A percentile compares a stretch with the other conserved stretches of the same genome.
Conservation (phyloP, 64 coral and sea anemone species). For the Montipora sp. region DNA sequence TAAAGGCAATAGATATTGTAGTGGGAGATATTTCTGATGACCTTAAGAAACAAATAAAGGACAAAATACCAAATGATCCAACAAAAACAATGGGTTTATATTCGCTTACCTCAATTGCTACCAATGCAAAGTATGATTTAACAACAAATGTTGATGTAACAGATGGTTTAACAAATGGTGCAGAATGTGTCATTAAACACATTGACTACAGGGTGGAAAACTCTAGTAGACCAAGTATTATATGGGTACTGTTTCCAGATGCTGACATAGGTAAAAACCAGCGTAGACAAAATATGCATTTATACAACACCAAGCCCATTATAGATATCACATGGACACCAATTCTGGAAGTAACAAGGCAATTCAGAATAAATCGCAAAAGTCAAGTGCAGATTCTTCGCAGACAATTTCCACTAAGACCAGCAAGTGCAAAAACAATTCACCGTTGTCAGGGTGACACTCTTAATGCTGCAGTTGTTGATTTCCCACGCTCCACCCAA, state of each 20-base stretch:
- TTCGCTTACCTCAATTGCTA: neutral
- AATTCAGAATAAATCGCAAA: conserved; percentile 19
- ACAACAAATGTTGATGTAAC: conserved; percentile 39
- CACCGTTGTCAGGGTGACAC: conserved; percentile 57
- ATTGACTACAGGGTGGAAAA: conserved; percentile 22
- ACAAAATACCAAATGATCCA: conserved; percentile 44
- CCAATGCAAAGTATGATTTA: conserved; percentile 9
- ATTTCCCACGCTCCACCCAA: conserved; percentile 19
- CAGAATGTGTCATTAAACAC: conserved; percentile 38
- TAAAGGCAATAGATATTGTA: conserved; percentile 52
- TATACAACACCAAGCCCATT: conserved; percentile 11
- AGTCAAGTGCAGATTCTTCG: conserved; percentile 18
- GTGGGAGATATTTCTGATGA: conserved; percentile 46
- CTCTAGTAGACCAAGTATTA: conserved; percentile 53
- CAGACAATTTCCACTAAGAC: conserved; percentile 40
- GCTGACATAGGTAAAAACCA: neutral
- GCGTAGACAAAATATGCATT: conserved; percentile 6
- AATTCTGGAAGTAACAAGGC: conserved; percentile 36
- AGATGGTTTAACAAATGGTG: conserved; percentile 52
- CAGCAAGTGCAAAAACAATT: conserved; percentile 50
- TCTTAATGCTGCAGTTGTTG: conserved; percentile 41
- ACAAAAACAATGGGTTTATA: conserved; percentile 61
- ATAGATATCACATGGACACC: conserved; percentile 20
- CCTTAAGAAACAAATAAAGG: neutral
- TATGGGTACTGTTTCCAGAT: conserved; percentile 21